These are phyloP conservation scores for Lateolabrax maculatus DNA, from an alignment of 2,797 vertebrate species.

Conservation along the genomic window DNA sequence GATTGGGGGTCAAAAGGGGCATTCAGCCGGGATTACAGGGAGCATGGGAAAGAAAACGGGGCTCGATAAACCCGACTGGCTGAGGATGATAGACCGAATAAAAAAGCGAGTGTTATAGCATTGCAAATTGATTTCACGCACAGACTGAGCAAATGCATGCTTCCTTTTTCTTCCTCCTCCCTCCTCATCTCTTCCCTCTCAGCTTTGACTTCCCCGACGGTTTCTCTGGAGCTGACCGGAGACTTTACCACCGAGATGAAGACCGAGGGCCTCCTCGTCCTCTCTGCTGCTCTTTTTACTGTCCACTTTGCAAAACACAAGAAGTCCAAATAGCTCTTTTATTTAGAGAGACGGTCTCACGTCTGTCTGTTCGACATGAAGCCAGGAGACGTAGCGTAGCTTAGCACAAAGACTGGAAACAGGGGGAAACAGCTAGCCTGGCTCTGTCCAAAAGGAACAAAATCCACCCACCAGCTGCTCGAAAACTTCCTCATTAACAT, in stretches of 20 bases:
- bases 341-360: background rate
- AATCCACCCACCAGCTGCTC: background rate
- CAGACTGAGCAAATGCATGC: background rate
- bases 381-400: background rate
- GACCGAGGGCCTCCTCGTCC: background rate
- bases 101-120: conserved; percentile 6
- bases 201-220: conserved; percentile 18
- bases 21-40: conserved; percentile 48
- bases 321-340: background rate
- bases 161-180: background rate
- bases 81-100: conserved; percentile 39
- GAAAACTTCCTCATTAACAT: background rate
- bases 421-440: no score
- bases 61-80: conserved; percentile 39
- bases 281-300: background rate
- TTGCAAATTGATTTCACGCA: conserved; percentile 50
- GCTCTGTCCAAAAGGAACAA: no score
- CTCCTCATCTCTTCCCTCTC: conserved; percentile 14
- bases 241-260: background rate
- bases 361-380: background rate
- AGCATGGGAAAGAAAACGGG: conserved; percentile 64
- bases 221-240: background rate
- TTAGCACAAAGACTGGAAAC: no score
- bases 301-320: background rate
- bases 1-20: conserved; percentile 43